Evolutionary conservation across 2,113 vertebrate genomes (phyloP), one percentile per base, ranked within the genome.

Genomic region (Gobius niger): DNA sequence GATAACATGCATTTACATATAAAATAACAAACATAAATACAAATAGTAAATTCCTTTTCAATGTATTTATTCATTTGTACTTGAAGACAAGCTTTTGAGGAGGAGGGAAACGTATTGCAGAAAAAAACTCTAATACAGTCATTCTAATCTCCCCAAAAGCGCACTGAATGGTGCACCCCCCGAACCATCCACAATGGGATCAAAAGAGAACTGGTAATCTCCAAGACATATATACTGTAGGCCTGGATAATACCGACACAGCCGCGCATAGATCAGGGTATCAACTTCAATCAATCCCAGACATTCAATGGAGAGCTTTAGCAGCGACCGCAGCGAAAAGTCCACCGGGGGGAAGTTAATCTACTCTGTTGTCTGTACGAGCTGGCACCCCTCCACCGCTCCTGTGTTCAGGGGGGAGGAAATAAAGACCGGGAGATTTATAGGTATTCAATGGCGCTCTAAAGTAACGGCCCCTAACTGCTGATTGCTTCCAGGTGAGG

Each of bases 401-500:
- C 24, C 16, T 57, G 52, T 69, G 44, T 75, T 73, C 19, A 24
- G 66, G 72, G 42, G 59, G 79, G 72, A 44, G 59, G 79, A 73
- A 81, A 53, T 67, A 81, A 78, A 76, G 63, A 74, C 73, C 62
- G 67, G 73, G 62, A 1, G 52, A 78, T 72, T 71, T 80, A 82
- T 78, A 70, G 83, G 74, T 78, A 78, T 87, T 85, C 74, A 84
- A 81, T 87, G 78, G 71, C 63, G 61, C 46, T 64, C 63, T 69
- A 69, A 78, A 81, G 68, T 53, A 73, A 73, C 56, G 11, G 24
- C 3, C 0, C 0, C 64, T 78, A 83, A 61, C 68, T 65, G 56
- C 57, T 71, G 82, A 87, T 80, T 83, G 78, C 80, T 84, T 78
- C 70, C 73, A 73, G 67, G 72, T 65, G 70, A 79, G 74, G 74